Conservation (phyloP, 1,140 invertebrate species). For the Pseudobourletiella spinata region DNA sequence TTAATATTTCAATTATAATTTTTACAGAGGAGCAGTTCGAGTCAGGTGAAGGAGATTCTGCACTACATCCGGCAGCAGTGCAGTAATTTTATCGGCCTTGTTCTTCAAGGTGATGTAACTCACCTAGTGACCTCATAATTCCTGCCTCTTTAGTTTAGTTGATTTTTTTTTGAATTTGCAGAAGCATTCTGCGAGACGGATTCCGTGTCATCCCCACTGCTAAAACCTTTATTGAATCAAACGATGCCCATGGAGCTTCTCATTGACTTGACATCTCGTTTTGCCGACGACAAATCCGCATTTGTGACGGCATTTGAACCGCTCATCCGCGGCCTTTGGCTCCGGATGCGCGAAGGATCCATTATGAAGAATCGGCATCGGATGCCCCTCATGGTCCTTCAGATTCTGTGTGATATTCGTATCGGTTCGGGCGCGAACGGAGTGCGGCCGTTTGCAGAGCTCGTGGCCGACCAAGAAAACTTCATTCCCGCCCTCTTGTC, state of each 20-base stretch:
- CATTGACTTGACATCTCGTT: constrained; percentile 53
- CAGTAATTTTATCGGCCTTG: constrained; percentile 51
- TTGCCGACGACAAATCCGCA: constrained; percentile 49
- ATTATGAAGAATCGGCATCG: constrained; percentile 61
- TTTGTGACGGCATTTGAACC: constrained; percentile 62
- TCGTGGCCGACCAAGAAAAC: constrained; percentile 55
- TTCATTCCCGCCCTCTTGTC: constrained; percentile 66
- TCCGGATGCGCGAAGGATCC: constrained; percentile 58
- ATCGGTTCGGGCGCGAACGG: constrained; percentile 45
- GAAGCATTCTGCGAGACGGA: constrained; percentile 26
- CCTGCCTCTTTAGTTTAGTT: no score
- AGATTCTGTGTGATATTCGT: constrained; percentile 62
- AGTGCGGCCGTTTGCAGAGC: constrained; percentile 62
- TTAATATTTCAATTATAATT: constrained; percentile 7
- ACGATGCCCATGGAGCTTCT: constrained; percentile 58
- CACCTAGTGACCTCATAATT: no score
- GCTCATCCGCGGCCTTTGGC: constrained; percentile 57
- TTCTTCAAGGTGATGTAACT: constrained; percentile 53
- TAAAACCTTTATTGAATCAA: constrained; percentile 53
- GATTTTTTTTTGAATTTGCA: background rate
- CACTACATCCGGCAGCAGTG: constrained; percentile 53
- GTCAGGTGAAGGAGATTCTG: constrained; percentile 50
- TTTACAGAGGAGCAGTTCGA: constrained; percentile 48
- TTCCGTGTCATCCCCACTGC: constrained; percentile 46
- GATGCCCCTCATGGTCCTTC: constrained; percentile 54